Evolutionary conservation across 1,140 invertebrate genomes (phyloP).

Genomic region (Anoplolepis gracilipes): DNA sequence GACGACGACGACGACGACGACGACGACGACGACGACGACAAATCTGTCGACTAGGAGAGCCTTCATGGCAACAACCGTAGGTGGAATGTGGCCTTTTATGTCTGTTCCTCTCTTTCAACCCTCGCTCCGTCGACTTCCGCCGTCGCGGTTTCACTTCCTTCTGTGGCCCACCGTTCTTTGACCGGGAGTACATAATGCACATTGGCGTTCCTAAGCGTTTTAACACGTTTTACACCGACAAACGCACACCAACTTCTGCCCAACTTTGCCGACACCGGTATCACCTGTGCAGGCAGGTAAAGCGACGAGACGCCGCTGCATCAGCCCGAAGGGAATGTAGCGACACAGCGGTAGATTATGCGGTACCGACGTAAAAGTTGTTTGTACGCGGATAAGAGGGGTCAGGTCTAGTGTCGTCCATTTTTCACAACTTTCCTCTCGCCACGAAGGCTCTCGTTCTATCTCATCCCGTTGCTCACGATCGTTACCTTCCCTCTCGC

Average conservation of each 20-base stretch:
- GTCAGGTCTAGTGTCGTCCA: conserved; percentile 55
- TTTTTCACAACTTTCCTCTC: conserved; percentile 66
- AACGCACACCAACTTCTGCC: neutral
- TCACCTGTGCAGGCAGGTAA: conserved; percentile 36
- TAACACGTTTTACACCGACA: neutral
- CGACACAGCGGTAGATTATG: conserved; percentile 52
- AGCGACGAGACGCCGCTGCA: conserved; percentile 23
- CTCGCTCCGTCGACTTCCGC: conserved; percentile 52
- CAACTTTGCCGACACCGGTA: conserved; percentile 24
- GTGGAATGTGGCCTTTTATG: conserved; percentile 64
- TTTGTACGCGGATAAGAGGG: conserved; percentile 67
- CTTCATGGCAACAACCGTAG: conserved; percentile 8
- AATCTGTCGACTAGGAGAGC: conserved; percentile 9
- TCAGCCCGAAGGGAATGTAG: neutral
- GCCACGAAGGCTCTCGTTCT: conserved; percentile 41
- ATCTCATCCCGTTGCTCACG: conserved; percentile 33
- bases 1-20: conserved; percentile 43
- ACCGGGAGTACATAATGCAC: conserved; percentile 36
- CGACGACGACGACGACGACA: conserved; percentile 53
- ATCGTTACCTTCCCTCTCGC: neutral
- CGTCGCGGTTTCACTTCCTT: conserved; percentile 35
- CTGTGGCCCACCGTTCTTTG: conserved; percentile 52
- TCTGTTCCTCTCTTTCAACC: conserved; percentile 29
- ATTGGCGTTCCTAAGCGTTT: conserved; percentile 18
- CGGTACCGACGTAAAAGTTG: conserved; percentile 59